Evolutionary conservation across 2,797 vertebrate species (phyloP).

Genomic region (Cossypha niveicapilla): DNA sequence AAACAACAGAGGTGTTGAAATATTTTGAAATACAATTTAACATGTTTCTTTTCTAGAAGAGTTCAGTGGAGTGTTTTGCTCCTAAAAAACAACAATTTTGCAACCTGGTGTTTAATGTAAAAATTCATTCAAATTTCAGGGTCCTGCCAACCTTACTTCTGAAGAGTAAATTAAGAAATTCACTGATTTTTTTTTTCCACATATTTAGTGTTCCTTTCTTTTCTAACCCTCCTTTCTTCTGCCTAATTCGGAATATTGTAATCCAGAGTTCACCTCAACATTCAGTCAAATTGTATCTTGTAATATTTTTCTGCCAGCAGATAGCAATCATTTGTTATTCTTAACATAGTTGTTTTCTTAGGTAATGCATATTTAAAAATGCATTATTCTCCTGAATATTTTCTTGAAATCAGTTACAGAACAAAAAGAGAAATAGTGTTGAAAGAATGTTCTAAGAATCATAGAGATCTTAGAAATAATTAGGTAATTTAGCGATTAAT

Average conservation of each 20-base stretch:
- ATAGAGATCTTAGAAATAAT: not conserved
- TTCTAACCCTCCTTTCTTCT: not conserved
- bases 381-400: not conserved
- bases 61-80: not conserved
- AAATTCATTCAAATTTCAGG: not conserved
- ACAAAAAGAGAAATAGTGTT: not conserved
- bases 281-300: not conserved
- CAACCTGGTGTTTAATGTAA: not conserved
- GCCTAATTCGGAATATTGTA: not conserved
- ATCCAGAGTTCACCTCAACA: not conserved
- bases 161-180: not conserved
- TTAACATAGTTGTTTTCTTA: not conserved
- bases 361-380: not conserved
- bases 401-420: not conserved
- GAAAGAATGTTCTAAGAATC: not conserved
- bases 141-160: not conserved
- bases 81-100: not conserved
- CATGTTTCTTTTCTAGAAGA: not conserved
- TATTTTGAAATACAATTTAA: slow-evolving; percentile 44
- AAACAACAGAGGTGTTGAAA: slow-evolving; percentile 40
- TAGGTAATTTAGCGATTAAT: not conserved
- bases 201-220: not conserved
- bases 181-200: not conserved
- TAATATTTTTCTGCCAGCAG: not conserved
- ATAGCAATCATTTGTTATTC: not conserved